phyloP scores from a whole-genome alignment of 2,797 vertebrate genomes.

The Hydrocynus forskahlii region DNA sequence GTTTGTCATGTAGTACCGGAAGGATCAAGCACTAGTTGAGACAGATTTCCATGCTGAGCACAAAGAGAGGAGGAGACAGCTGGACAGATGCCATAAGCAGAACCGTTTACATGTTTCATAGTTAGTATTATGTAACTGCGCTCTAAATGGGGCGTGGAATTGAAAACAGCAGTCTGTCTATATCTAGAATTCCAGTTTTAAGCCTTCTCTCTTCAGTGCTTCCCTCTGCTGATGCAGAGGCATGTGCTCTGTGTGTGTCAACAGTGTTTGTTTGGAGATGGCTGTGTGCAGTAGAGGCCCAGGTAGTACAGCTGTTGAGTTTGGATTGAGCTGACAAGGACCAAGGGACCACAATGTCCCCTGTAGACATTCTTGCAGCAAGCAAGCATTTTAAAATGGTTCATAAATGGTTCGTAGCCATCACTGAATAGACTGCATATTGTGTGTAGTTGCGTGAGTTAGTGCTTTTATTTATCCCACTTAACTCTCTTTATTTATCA shows the following conservation, averaged over 20 bases:
- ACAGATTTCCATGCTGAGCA: conserved; percentile 72
- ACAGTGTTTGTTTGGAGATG: neutral
- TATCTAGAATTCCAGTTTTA: conserved; percentile 29
- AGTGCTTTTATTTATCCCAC: no score
- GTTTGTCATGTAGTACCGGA: no score
- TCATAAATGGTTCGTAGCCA: no score
- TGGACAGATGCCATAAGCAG: conserved; percentile 68
- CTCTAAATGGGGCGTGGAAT: neutral
- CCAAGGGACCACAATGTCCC: no score
- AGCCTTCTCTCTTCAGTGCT: neutral
- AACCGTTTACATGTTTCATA: conserved; percentile 62
- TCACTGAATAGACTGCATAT: no score
- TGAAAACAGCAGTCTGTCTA: conserved; percentile 5
- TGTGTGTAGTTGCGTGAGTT: no score
- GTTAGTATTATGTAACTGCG: conserved; percentile 6
- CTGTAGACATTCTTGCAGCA: no score
- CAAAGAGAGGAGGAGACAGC: conserved; percentile 58
- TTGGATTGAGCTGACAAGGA: neutral
- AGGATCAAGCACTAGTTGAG: no score
- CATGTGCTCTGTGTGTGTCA: neutral
- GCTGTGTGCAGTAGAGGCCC: neutral
- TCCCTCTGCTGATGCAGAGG: neutral
- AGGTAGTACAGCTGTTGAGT: neutral
- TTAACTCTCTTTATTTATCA: no score
- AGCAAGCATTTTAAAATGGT: no score